These are phyloP conservation scores for Suricata suricatta DNA, from an alignment of 2,113 vertebrate species.

Conservation along the genomic window DNA sequence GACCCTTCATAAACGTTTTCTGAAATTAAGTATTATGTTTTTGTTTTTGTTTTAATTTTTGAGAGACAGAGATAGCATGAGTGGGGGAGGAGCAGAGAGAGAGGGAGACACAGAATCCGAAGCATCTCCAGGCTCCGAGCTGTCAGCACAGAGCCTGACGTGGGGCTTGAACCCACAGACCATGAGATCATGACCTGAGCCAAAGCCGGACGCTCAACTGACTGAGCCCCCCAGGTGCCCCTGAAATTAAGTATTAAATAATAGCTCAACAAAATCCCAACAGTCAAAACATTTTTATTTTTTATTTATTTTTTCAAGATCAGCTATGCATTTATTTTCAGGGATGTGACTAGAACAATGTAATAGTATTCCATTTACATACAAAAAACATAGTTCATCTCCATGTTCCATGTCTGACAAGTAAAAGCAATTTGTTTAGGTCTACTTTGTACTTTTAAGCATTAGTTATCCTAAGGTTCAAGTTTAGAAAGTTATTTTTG, in stretches of 20 bases:
- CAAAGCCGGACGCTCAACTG: too few species aligned
- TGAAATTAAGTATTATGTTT: background rate
- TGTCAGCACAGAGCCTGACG: too few species aligned
- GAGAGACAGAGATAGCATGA: background rate
- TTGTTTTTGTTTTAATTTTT: too few species aligned
- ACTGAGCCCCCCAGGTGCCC: too few species aligned
- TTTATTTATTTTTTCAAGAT: background rate
- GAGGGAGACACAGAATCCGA: too few species aligned
- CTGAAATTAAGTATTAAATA: background rate
- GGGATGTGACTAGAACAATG: background rate
- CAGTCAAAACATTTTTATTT: background rate
- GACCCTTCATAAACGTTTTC: background rate
- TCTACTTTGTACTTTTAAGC: background rate
- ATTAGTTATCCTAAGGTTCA: background rate
- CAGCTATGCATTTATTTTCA: background rate
- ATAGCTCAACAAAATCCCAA: background rate
- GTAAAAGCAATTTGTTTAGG: background rate
- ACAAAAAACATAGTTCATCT: background rate
- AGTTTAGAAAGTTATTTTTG: conserved; percentile 6
- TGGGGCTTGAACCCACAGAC: too few species aligned
- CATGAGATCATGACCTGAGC: too few species aligned
- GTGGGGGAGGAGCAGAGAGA: too few species aligned
- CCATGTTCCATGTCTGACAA: background rate
- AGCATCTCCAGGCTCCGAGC: too few species aligned
- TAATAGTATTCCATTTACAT: background rate